A percentile compares a stretch with the other conserved stretches of the same genome.
These are phyloP conservation scores for Papilio aristodemus DNA, from an alignment of 1,140 invertebrate genomes.

Conservation along the genomic window DNA sequence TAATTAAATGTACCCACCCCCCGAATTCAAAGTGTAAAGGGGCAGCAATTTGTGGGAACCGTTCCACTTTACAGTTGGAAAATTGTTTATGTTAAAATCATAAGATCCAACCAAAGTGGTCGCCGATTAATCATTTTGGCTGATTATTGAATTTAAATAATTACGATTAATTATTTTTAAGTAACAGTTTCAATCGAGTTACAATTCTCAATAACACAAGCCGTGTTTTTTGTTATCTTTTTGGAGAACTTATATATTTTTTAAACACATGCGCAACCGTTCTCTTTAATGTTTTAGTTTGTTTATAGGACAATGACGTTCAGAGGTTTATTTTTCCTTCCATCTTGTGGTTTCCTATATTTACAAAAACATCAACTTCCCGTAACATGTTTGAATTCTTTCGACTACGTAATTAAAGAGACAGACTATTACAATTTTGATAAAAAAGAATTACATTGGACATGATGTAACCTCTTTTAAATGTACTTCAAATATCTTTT, in stretches of 20 bases:
- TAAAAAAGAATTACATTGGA: no score
- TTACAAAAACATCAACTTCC: conserved; percentile 18
- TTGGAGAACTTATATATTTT: background rate
- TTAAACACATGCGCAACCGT: background rate
- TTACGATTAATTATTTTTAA: no score
- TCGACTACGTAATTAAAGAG: background rate
- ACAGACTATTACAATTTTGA: no score
- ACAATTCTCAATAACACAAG: no score
- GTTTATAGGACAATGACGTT: conserved; percentile 26
- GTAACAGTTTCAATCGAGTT: no score
- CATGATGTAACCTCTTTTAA: no score
- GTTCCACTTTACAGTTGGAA: conserved; percentile 34
- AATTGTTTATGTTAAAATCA: background rate
- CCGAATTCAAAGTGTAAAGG: conserved; percentile 43
- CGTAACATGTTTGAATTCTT: background rate
- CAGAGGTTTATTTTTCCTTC: conserved; percentile 26
- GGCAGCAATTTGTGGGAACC: conserved; percentile 68
- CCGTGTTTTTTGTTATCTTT: no score
- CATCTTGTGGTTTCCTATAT: conserved; percentile 24
- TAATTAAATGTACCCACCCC: conserved; percentile 59
- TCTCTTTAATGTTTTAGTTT: conserved; percentile 10
- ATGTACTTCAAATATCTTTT: no score
- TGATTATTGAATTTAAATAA: no score
- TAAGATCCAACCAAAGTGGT: conserved; percentile 22
- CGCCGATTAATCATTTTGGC: background rate